Evolutionary conservation across 2,888 invertebrate species (phyloP), one percentile per base, ranked within the genome.

Genomic region (Drosophila longiperda): DNA sequence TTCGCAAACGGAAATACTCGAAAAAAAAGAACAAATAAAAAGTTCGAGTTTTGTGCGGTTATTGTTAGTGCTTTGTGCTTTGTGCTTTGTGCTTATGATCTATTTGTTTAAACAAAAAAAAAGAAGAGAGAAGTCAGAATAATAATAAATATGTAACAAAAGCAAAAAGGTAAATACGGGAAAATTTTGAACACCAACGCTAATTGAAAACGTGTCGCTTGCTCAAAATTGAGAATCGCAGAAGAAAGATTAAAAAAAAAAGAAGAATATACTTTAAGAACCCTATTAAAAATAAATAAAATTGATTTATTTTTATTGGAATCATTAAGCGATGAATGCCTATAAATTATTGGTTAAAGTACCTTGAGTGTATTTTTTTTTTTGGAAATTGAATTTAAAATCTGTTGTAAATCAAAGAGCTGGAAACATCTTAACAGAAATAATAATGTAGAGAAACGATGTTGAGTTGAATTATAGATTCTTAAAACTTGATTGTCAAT

Each of bases 1-100:
- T 57, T n/a, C 34, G 59, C 79, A 72, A 79, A 78, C 78, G 75
- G 73, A 82, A 82, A 80, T 75, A 67, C 62, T 59, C 49, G 45
- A 60, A 32, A 55, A 74, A 73, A 55, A 69, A 78, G 55, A 15
- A 59, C 12, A 59, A 66, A 62, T 26, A 64, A 73, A 62, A 55
- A 45, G 40, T 49, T 49, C 40, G 40, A 15, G 23, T 58, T 74
- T 75, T 77, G 68, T 71, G 75, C 68, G 57, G 50, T n/a, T 63
- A 69, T 66, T 84, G 76, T 38, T 49, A 11, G 53, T 58, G 40
- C 60, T 60, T 34, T 75, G 75, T 75, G 26, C 50, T 20, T 54
- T n/a, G 53, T 58, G 40, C 60, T 60, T 34, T 75, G 75, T 75
- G 26, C 50, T 20, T 54, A 62, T 68, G 68, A 49, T 32, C 64